Evolutionary conservation across 2,797 vertebrate genomes (phyloP).

Genomic region (Cossypha niveicapilla): DNA sequence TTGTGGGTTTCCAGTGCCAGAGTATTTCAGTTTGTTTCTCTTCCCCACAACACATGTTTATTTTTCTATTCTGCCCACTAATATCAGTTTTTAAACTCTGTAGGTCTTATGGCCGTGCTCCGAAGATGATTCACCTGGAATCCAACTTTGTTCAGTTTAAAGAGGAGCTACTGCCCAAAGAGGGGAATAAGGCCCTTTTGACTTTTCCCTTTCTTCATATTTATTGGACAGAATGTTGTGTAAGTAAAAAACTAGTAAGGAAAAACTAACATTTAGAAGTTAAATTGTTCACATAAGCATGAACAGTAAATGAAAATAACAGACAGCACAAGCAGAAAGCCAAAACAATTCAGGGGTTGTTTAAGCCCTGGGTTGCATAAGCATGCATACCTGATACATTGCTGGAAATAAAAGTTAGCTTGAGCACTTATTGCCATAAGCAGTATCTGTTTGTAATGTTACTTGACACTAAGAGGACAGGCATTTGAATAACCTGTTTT

Average conservation of each 20-base stretch:
- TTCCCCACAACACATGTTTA: background rate
- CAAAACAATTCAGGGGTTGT: background rate
- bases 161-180: conserved; percentile 95
- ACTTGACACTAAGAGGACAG: background rate
- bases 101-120: conserved; percentile 95
- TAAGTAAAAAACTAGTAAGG: conserved; percentile 72
- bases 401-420: background rate
- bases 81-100: conserved; percentile 12
- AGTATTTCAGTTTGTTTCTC: background rate
- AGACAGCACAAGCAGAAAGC: background rate
- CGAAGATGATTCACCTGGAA: conserved; percentile 98
- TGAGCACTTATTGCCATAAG: background rate
- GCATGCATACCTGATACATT: background rate
- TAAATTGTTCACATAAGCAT: background rate
- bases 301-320: background rate
- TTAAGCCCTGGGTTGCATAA: background rate
- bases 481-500: background rate
- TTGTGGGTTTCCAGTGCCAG: background rate
- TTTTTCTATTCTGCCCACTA: background rate
- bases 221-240: conserved; percentile 98
- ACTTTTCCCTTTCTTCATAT: conserved; percentile 99
- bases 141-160: conserved; percentile 99
- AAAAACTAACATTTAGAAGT: background rate
- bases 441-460: background rate
- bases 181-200: conserved; percentile 94